Evolutionary conservation across 1,140 invertebrate genomes (phyloP).

Genomic region (Cyclargus thomasi): DNA sequence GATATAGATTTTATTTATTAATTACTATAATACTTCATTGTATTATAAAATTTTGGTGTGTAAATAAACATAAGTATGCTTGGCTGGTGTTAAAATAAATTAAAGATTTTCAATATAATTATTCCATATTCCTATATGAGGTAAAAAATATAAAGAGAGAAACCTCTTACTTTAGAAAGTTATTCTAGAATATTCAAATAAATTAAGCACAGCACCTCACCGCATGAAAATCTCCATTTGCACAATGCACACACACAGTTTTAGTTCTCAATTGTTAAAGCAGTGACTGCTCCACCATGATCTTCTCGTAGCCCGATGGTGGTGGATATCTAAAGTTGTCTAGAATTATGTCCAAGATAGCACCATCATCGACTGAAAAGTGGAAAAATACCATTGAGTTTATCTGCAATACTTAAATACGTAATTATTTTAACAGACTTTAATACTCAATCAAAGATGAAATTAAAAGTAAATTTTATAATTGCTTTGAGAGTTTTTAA

Average conservation of each 20-base stretch:
- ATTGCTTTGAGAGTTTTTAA: too few relatives aligned
- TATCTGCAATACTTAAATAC: too few relatives aligned
- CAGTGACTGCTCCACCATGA: constrained; percentile 97
- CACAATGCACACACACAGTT: constrained; percentile 31
- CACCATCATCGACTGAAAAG: constrained; percentile 95
- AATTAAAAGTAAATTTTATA: too few relatives aligned
- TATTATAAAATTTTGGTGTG: too few relatives aligned
- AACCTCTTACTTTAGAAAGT: neutral
- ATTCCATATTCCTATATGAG: too few relatives aligned
- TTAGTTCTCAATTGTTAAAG: constrained; percentile 79
- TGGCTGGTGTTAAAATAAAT: too few relatives aligned
- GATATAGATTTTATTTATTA: too few relatives aligned
- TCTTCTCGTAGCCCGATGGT: constrained; percentile 94
- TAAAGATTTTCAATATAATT: too few relatives aligned
- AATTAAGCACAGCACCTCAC: constrained; percentile 20
- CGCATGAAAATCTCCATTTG: constrained; percentile 32
- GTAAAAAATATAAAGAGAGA: neutral
- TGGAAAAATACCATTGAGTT: constrained; percentile 14
- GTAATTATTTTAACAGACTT: too few relatives aligned
- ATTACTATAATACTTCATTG: too few relatives aligned
- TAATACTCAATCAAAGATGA: too few relatives aligned
- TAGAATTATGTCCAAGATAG: constrained; percentile 95
- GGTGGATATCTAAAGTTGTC: constrained; percentile 90
- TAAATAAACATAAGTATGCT: too few relatives aligned
- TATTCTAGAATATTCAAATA: neutral